phyloP scores from a whole-genome alignment of 2,113 vertebrate genomes.

The Poeciliopsis occidentalis region DNA sequence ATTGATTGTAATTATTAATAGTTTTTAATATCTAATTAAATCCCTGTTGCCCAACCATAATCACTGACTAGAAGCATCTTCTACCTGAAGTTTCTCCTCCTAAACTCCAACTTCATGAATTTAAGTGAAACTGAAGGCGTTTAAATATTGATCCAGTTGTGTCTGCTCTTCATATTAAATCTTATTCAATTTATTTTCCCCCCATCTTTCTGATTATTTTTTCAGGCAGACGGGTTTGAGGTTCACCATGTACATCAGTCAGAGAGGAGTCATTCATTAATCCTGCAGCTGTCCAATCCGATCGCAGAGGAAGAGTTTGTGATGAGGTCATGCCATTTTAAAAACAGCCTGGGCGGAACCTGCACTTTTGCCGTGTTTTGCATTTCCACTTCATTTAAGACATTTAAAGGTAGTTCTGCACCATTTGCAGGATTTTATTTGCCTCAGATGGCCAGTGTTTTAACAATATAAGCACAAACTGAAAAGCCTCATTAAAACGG shows the following conservation, averaged over 20 bases:
- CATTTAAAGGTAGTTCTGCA: background rate
- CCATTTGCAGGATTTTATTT: background rate
- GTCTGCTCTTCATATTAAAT: background rate
- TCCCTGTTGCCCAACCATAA: too few species aligned
- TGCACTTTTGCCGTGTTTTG: background rate
- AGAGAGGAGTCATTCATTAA: background rate
- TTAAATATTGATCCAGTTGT: background rate
- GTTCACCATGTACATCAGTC: background rate
- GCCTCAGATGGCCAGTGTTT: background rate
- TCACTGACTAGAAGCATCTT: background rate
- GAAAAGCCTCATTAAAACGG: background rate
- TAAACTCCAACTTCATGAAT: background rate
- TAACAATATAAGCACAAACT: background rate
- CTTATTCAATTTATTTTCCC: background rate
- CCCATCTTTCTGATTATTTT: background rate
- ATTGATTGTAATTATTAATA: background rate
- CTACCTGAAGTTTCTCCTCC: too few species aligned
- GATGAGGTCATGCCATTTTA: background rate
- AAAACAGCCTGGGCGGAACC: background rate
- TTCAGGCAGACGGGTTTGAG: background rate
- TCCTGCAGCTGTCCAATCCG: background rate
- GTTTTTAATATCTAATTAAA: background rate
- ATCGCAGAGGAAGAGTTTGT: background rate
- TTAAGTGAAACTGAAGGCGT: background rate
- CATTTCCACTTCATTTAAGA: conserved; percentile 1